Base-by-base conservation (phyloP, 2,797 vertebrate species). In the Falco novaeseelandiae region DNA sequence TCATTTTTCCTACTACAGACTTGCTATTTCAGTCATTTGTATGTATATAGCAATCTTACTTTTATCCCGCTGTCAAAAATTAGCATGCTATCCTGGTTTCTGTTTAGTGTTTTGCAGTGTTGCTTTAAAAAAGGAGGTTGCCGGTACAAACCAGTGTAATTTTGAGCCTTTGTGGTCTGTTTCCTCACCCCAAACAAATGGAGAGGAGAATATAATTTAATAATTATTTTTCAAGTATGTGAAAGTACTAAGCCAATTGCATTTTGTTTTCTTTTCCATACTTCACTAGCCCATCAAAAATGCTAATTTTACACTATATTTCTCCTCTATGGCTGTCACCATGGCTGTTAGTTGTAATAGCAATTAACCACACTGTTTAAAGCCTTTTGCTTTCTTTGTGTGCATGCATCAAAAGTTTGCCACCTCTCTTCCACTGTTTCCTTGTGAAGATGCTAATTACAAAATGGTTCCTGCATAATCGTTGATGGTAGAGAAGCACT, bases 321-420 rank as follows among this genome's bases (percentile, higher is more conserved):
- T 93, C 52, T 89, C 7, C 18, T 83, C 9, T 81, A 2, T 69
- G 46, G 36, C 48, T 93, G 54, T 91, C 82, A 83, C 54, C 42
- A 44, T 44, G 42, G 42, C 20, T 81, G 15, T 87, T 87, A 59
- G 20, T 22, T 80, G 36, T 77, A 54, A 27, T 21, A 70, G 34
- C 55, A 94, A 42, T 70, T 89, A 87, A 55, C 34, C 58, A 42
- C 19, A 1, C 34, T 71, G 32, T 74, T 95, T 30, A 85, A 90
- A 92, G 63, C 48, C 30, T 22, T 87, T 80, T 77, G 46, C 26
- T 32, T 83, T 29, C 61, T 88, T 82, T 67, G 29, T 87, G 20
- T 62, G 48, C 25, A 17, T 52, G 49, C 69, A 54, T 93, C 89
- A 65, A 26, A 96, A 96, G 82, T 96, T 96, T 91, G 59, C 54